A percentile compares a stretch with the other conserved stretches of the same genome.
phyloP scores from a whole-genome alignment of 2,113 vertebrate genomes.

The Ramphastos sulfuratus region DNA sequence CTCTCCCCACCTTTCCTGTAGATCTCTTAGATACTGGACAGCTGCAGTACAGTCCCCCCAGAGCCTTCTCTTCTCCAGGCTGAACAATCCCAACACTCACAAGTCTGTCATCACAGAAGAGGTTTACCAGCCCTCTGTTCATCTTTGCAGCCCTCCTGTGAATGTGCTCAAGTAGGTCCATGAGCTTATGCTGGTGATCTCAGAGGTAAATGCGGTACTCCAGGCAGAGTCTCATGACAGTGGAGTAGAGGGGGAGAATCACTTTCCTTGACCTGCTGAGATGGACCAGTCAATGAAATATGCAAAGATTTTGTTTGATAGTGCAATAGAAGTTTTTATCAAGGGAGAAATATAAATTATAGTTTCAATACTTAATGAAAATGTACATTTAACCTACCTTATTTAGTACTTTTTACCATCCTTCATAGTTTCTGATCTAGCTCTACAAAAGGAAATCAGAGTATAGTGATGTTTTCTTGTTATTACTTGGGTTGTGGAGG shows the following conservation, averaged over 20 bases:
- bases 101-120: not conserved
- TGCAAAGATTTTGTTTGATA: not conserved
- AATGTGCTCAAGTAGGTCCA: not conserved
- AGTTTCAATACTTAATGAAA: not conserved
- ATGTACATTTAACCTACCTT: not conserved
- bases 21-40: not conserved
- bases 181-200: not conserved
- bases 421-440: not conserved
- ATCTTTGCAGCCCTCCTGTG: not conserved
- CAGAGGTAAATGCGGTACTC: not conserved
- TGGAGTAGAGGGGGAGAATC: not conserved
- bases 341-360: not conserved
- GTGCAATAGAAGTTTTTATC: not conserved
- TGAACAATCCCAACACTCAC: not conserved
- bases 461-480: not conserved
- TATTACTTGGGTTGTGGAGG: not conserved
- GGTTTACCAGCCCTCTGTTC: not conserved
- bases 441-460: not conserved
- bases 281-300: not conserved
- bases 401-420: not conserved
- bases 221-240: not conserved
- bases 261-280: not conserved
- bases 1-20: not conserved
- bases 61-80: not conserved
- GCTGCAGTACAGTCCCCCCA: not conserved